Evolutionary conservation across 2,888 invertebrate species (phyloP).

Genomic region (Drosophila greeni): DNA sequence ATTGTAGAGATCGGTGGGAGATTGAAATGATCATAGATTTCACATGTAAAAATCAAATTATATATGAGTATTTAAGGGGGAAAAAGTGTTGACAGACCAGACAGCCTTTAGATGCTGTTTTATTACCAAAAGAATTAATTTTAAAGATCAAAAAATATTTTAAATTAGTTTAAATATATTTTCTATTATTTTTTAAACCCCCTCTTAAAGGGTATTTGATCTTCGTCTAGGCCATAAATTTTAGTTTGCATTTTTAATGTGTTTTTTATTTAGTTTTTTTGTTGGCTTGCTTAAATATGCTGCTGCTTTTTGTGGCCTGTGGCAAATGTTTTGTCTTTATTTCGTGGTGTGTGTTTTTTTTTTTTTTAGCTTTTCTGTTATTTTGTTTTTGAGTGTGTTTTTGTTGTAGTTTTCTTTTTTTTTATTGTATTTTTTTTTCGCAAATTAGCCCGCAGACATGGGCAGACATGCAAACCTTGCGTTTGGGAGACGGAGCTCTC

Average conservation of each 20-base stretch:
- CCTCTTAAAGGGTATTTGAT: not conserved
- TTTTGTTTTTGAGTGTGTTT: slow-evolving; percentile 11
- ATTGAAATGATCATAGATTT: slow-evolving; percentile 4
- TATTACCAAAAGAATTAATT: too few relatives aligned
- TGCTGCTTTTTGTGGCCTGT: slow-evolving; percentile 38
- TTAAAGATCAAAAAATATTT: too few relatives aligned
- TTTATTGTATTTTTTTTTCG: slow-evolving; percentile 21
- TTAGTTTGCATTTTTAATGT: slow-evolving; percentile 48
- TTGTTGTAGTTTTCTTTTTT: slow-evolving; percentile 5
- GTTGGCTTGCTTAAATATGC: slow-evolving; percentile 18
- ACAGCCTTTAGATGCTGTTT: too few relatives aligned
- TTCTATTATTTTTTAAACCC: not conserved
- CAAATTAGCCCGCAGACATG: slow-evolving; percentile 51
- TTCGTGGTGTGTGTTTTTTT: slow-evolving; percentile 35
- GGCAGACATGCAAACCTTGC: slow-evolving; percentile 49
- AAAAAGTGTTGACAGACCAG: slow-evolving; percentile 27
- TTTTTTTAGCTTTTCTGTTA: slow-evolving; percentile 21
- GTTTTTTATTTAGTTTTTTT: slow-evolving; percentile 6
- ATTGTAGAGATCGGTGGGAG: slow-evolving; percentile 17
- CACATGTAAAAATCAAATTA: slow-evolving; percentile 10
- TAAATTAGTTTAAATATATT: too few relatives aligned
- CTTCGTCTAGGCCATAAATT: slow-evolving; percentile 14
- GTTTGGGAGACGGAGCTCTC: slow-evolving; percentile 11
- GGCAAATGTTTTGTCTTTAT: slow-evolving; percentile 46
- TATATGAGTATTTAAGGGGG: slow-evolving; percentile 1